Base-by-base conservation (phyloP, 2,888 invertebrate species). In the Frankliniella fusca region DNA sequence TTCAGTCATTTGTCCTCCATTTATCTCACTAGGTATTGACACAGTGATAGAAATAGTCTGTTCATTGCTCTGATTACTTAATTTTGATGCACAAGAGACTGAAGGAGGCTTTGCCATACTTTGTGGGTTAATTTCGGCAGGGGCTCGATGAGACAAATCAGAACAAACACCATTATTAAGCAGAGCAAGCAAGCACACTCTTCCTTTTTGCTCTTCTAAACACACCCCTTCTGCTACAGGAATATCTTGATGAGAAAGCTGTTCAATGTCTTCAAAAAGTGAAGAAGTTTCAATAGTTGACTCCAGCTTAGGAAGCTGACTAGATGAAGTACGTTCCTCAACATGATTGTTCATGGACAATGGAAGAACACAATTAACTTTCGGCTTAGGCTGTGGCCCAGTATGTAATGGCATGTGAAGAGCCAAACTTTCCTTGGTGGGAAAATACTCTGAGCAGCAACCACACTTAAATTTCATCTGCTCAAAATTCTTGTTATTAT, bases 91-190 rank as follows among this genome's bases (percentile, higher is more conserved):
- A 76, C 27, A 27, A 12, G 12, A 12, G 8, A 76, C 27, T 12
- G 23, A 10, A 27, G 70, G 9, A 27, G 10, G 23, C 27, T 23
- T 10, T 27, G 70, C 12, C 23, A 27, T 27, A 76, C 27, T 76
- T 76, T 76, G 23, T 7, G 9, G 23, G 11, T 23, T 10, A 27
- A 23, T 9, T 76, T 23, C 23, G 27, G 12, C 70, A 27, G 70
- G 70, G 12, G 70, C n/a, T n/a, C 70, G 70, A 27, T 76, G 70
- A 76, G 70, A 76, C 27, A 76, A 76, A 27, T 76, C 70, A 8
- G 70, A 76, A 27, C 70, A 76, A 12, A 76, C 70, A 23, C 70
- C 70, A 27, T 76, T 76, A 76, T 76, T 76, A 12, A 76, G 70
- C 27, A 76, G 27, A 27, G 70, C 70, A 27, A 76, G 27, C 11